Evolutionary conservation across 2,888 invertebrate genomes (phyloP).

Genomic region (Latrodectus hesperus): DNA sequence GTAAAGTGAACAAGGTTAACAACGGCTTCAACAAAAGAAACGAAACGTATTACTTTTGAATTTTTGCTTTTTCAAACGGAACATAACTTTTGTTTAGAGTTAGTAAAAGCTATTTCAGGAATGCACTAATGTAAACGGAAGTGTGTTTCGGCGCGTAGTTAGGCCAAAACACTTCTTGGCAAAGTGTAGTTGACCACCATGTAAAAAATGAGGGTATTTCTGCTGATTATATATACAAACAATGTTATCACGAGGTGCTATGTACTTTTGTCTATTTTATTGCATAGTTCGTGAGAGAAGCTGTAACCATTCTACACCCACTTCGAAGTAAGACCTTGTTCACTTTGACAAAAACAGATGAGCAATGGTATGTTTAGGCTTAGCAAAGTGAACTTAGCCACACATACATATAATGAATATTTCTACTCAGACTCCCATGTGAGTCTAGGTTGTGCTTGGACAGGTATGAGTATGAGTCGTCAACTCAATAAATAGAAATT

Average conservation of each 20-base stretch:
- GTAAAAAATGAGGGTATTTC: conserved; percentile 31
- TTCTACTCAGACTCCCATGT: conserved; percentile 63
- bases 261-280: conserved; percentile 54
- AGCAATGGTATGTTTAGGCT: conserved; percentile 69
- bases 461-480: conserved; percentile 69
- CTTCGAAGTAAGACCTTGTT: conserved; percentile 67
- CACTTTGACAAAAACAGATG: conserved; percentile 68
- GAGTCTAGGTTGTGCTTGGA: conserved; percentile 69
- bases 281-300: conserved; percentile 51
- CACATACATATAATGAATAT: conserved; percentile 65
- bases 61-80: no score
- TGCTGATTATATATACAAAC: conserved; percentile 44
- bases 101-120: background rate
- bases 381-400: conserved; percentile 69
- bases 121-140: background rate
- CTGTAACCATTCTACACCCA: conserved; percentile 40
- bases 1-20: conserved; percentile 68
- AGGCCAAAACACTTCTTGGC: conserved; percentile 14
- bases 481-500: conserved; percentile 58
- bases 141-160: background rate
- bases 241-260: conserved; percentile 46
- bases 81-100: background rate
- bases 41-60: background rate
- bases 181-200: conserved; percentile 36
- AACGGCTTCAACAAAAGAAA: background rate